A percentile compares a stretch with the other conserved stretches of the same genome.
phyloP scores from a whole-genome alignment of 2,888 invertebrate species.

The Caenorhabditis sp. region DNA sequence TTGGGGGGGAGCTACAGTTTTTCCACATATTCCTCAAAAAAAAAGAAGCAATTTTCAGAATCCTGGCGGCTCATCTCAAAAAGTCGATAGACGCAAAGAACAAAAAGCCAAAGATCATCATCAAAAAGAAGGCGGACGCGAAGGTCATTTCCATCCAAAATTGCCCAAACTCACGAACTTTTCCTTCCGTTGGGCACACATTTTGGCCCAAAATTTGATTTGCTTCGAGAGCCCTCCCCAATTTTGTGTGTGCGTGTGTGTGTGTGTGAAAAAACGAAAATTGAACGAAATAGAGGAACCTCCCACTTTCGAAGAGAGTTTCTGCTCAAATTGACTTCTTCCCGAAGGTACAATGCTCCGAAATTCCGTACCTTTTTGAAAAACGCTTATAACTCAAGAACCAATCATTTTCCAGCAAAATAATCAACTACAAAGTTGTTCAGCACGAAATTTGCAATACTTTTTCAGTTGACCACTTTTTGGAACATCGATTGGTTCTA shows the following conservation, averaged over 20 bases:
- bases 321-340: neutral
- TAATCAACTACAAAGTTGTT: too few species aligned
- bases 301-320: neutral
- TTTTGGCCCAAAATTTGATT: too few species aligned
- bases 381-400: too few species aligned
- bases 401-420: too few species aligned
- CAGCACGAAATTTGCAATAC: too few species aligned
- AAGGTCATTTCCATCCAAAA: slow-evolving; percentile 67
- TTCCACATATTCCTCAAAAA: neutral
- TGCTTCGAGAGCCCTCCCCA: too few species aligned
- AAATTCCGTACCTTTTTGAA: neutral
- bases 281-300: neutral
- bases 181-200: neutral
- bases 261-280: neutral
- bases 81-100: slow-evolving; percentile 60
- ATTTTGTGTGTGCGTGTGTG: too few species aligned
- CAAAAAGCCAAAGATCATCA: slow-evolving; percentile 70
- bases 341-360: neutral
- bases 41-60: slow-evolving; percentile 19
- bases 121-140: slow-evolving; percentile 77
- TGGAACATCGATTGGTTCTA: too few species aligned
- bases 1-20: neutral
- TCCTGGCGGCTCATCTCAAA: slow-evolving; percentile 50
- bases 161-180: slow-evolving; percentile 1
- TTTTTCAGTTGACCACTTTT: too few species aligned